phyloP scores from a whole-genome alignment of 2,797 vertebrate species.

The Anguilla anguilla region DNA sequence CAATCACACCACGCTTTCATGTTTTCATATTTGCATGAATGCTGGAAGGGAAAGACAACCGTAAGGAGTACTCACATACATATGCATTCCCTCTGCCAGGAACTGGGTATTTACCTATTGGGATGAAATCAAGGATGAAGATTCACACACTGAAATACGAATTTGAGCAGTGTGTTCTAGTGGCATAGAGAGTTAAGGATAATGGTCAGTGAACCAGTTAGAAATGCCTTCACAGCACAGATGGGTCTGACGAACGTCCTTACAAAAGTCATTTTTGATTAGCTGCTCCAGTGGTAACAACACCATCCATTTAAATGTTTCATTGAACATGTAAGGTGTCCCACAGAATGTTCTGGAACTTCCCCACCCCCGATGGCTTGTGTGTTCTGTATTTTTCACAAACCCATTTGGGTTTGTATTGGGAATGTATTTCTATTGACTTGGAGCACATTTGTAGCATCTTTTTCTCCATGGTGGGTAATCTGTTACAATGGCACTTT shows the following conservation, averaged over 20 bases:
- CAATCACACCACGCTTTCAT: not conserved
- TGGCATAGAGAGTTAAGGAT: not conserved
- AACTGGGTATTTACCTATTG: not conserved
- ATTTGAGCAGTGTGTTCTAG: not conserved
- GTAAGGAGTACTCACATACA: not conserved
- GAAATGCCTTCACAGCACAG: not conserved
- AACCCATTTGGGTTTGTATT: not conserved
- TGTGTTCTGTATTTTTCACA: not conserved
- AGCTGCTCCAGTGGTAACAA: not conserved
- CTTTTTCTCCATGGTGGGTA: not conserved
- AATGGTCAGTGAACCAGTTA: not conserved
- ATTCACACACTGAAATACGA: not conserved
- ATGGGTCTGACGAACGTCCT: not conserved
- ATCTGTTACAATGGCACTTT: not conserved
- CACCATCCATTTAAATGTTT: not conserved
- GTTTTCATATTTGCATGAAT: not conserved
- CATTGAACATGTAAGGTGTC: not conserved
- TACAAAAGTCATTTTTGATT: not conserved
- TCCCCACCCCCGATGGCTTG: not conserved
- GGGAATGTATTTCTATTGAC: too few species aligned
- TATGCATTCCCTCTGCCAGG: not conserved
- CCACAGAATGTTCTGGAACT: not conserved
- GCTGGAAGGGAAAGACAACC: not conserved
- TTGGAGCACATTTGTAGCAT: not conserved
- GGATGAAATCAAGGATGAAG: conserved; percentile 5